Evolutionary conservation across 2,113 vertebrate genomes (phyloP).

Genomic region (Coturnix japonica): DNA sequence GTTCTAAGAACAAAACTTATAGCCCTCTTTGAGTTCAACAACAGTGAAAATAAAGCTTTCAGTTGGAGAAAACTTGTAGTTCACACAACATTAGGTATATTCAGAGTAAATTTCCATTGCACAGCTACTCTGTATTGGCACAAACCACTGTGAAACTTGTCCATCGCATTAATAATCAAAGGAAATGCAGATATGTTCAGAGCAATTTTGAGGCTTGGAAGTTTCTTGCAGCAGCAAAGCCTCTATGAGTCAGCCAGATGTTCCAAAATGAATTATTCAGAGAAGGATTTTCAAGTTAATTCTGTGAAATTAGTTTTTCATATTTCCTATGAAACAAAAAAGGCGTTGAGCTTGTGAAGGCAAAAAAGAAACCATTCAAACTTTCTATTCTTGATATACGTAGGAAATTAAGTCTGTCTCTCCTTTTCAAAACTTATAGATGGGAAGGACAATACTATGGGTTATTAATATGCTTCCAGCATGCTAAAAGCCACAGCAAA

Average conservation of each 20-base stretch:
- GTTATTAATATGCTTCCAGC: not conserved
- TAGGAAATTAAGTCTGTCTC: slow-evolving; percentile 12
- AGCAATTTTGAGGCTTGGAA: slow-evolving; percentile 54
- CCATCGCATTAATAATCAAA: slow-evolving; percentile 71
- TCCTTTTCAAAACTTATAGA: slow-evolving; percentile 21
- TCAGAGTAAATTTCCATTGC: slow-evolving; percentile 48
- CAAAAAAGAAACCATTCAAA: not conserved
- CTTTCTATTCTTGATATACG: not conserved
- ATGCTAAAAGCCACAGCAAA: not conserved
- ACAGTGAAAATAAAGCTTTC: slow-evolving; percentile 49
- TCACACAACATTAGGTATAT: slow-evolving; percentile 35
- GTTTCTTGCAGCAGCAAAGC: slow-evolving; percentile 64
- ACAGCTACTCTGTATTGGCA: slow-evolving; percentile 40
- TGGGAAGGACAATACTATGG: not conserved
- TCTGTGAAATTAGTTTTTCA: slow-evolving; percentile 67
- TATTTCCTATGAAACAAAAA: slow-evolving; percentile 45
- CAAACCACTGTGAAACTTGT: slow-evolving; percentile 47
- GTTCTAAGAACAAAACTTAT: slow-evolving; percentile 1
- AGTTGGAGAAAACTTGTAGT: not conserved
- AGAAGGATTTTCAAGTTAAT: slow-evolving; percentile 60
- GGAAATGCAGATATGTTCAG: slow-evolving; percentile 53
- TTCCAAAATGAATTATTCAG: slow-evolving; percentile 74
- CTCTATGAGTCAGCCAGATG: slow-evolving; percentile 66
- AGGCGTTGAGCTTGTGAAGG: not conserved
- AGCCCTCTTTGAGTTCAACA: slow-evolving; percentile 5